Conservation (phyloP, 1,140 invertebrate genomes). For the Brachionus koreanus region DNA sequence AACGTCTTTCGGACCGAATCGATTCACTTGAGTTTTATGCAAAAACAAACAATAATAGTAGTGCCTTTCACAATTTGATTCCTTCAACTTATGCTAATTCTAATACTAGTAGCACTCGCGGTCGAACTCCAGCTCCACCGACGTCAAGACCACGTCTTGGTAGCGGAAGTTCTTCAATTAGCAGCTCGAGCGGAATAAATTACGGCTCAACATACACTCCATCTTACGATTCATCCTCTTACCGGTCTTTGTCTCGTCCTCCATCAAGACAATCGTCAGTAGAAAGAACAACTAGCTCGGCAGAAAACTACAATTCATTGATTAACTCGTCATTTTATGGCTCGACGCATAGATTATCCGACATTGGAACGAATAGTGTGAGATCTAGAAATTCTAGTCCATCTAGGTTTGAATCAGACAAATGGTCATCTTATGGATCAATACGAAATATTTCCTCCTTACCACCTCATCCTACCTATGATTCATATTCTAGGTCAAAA, state of each 20-base stretch:
- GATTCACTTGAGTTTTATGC: slow-evolving; percentile 43
- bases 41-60: slow-evolving; percentile 15
- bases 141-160: background rate
- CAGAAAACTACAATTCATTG: slow-evolving; percentile 19
- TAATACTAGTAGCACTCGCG: background rate
- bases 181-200: background rate
- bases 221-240: slow-evolving; percentile 8
- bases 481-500: background rate
- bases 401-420: background rate
- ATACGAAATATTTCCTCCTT: background rate
- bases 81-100: slow-evolving; percentile 21
- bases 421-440: background rate
- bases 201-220: slow-evolving; percentile 14
- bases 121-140: slow-evolving; percentile 15
- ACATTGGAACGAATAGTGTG: background rate
- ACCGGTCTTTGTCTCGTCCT: slow-evolving; percentile 24
- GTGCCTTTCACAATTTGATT: slow-evolving; percentile 30
- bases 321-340: slow-evolving; percentile 12
- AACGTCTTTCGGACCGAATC: slow-evolving; percentile 39
- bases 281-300: slow-evolving; percentile 14
- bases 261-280: slow-evolving; percentile 26
- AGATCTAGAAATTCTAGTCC: slow-evolving; percentile 22
- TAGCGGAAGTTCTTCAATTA: background rate
- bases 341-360: background rate
- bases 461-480: slow-evolving; percentile 22